Conservation (phyloP, 2,113 vertebrate genomes). For the Antennarius striatus region DNA sequence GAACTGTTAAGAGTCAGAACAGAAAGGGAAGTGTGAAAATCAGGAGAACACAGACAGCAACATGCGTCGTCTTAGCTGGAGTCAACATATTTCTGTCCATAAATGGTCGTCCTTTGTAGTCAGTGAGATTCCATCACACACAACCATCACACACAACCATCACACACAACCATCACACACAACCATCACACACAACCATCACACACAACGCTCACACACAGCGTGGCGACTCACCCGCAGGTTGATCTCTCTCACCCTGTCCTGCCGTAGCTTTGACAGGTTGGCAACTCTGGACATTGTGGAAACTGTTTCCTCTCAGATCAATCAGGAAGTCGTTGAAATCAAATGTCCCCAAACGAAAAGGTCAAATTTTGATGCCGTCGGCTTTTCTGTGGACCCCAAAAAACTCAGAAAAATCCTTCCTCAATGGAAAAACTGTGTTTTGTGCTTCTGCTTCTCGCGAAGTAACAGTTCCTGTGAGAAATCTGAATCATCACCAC, state of each 20-base stretch:
- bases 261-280: slow-evolving; percentile 63
- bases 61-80: background rate
- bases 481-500: slow-evolving; percentile 72
- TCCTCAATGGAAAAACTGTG: slow-evolving; percentile 46
- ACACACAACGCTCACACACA: background rate
- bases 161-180: background rate
- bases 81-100: background rate
- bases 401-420: slow-evolving; percentile 7
- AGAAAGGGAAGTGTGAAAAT: too few species aligned
- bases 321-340: background rate
- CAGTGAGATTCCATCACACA: background rate
- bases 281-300: slow-evolving; percentile 64
- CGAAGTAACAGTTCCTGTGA: slow-evolving; percentile 70
- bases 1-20: too few species aligned
- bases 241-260: slow-evolving; percentile 63
- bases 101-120: background rate
- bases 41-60: too few species aligned
- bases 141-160: background rate
- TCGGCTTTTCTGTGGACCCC: background rate
- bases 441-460: slow-evolving; percentile 61
- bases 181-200: background rate
- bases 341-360: background rate
- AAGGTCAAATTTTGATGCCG: background rate
- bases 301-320: background rate
- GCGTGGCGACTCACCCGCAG: slow-evolving; percentile 53